Conservation (phyloP, 2,113 vertebrate genomes). For the Castor canadensis region DNA sequence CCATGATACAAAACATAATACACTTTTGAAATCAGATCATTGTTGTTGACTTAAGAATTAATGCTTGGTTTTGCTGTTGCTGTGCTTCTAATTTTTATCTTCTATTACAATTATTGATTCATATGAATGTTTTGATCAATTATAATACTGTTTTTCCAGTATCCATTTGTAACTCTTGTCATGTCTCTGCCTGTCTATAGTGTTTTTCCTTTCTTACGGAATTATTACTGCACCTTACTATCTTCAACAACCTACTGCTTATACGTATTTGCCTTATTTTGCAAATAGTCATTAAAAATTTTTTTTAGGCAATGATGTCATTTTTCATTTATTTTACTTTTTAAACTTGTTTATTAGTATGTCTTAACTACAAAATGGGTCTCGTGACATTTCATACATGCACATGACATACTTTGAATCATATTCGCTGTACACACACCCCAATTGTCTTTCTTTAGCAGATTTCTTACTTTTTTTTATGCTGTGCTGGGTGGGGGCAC, state of each 20-base stretch:
- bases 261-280: slow-evolving; percentile 52
- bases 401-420: no score
- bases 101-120: background rate
- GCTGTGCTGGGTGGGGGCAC: no score
- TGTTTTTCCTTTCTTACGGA: slow-evolving; percentile 31
- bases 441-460: no score
- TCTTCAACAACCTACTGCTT: slow-evolving; percentile 43
- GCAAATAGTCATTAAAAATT: slow-evolving; percentile 63
- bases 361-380: no score
- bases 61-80: slow-evolving; percentile 26
- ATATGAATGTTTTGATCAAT: background rate
- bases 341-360: no score
- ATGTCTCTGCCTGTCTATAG: background rate
- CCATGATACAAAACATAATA: background rate
- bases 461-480: no score
- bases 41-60: background rate
- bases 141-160: background rate
- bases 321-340: no score
- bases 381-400: no score
- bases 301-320: no score
- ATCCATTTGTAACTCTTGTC: background rate
- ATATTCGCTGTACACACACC: no score
- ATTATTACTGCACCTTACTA: slow-evolving; percentile 20
- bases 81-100: slow-evolving; percentile 35
- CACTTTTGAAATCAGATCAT: background rate